Evolutionary conservation across 2,888 invertebrate species (phyloP), one percentile per base, ranked within the genome.

Genomic region (Cinara cedri): DNA sequence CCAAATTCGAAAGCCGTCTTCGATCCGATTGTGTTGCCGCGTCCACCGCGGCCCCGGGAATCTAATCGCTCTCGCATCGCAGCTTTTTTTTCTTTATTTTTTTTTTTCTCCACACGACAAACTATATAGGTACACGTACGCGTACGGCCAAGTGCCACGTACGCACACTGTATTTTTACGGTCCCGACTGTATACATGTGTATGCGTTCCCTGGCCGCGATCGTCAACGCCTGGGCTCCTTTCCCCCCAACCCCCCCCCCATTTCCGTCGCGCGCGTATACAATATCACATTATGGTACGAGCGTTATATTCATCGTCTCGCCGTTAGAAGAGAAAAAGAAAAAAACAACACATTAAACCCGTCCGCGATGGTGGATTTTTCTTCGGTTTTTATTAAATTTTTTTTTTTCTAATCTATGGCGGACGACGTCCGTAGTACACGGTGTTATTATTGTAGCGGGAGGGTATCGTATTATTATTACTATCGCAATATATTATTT

Each of bases 1-100:
- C n/a, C 3, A 9, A 51, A 70, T 70, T 70, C 51, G 60, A 78
- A 78, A 78, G 60, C 78, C 70, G 62, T 78, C 78, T 60, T n/a
- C 57, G 21, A 49, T 70, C 21, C 49, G 34, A 51, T 78, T 70
- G 78, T 75, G 78, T 75, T 70, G 51, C 13, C n/a, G 46, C 24
- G 1, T 11, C 42, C 3, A 6, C 24, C 49, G 14, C 34, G 46
- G 49, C 49, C 46, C 34, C n/a, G n/a, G 57, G 71, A 21, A 51
- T 65, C 74, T 65, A 44, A 74, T 74, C 63, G 63, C 54, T 10
- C 42, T 24, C 24, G 4, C 55, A 16, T 54, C 70, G 26, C 72
- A 62, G 62, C 72, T 72, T 72, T 72, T 62, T 70, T 21, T 10
- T 42, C 21, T 46, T 60, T 9, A 13, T 60, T 49, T 3, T 71